Conservation (phyloP, 1,140 invertebrate species). For the Saxidomus purpurata region DNA sequence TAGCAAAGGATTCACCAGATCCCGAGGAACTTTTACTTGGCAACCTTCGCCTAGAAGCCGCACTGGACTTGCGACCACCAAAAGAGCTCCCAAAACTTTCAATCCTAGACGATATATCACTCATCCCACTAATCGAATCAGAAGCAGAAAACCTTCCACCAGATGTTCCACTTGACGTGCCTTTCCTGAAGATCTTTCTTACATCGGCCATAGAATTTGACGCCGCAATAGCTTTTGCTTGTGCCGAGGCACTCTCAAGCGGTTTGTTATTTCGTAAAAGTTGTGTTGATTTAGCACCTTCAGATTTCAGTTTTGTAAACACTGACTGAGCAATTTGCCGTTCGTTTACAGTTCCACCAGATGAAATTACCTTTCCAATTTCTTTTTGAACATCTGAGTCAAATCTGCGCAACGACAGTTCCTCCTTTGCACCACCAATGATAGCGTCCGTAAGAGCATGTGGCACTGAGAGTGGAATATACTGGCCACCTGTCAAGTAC, state of each 20-base stretch:
- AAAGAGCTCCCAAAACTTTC: too few species aligned
- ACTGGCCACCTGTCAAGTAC: conserved; percentile 15
- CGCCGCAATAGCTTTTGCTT: background rate
- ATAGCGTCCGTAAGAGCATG: conserved; percentile 24
- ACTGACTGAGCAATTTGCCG: conserved; percentile 12
- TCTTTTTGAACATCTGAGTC: background rate
- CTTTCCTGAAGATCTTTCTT: background rate
- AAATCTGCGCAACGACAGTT: conserved; percentile 7
- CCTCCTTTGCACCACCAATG: conserved; percentile 8
- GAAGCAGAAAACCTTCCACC: background rate
- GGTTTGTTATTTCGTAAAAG: conserved; percentile 12
- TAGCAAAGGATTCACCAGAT: too few species aligned
- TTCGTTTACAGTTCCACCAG: background rate
- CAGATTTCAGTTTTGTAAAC: conserved; percentile 25
- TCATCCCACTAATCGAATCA: too few species aligned
- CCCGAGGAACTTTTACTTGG: too few species aligned
- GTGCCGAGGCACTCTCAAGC: background rate
- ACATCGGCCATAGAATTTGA: background rate
- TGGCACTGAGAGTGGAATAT: conserved; percentile 10
- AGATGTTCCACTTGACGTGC: background rate
- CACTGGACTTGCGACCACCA: too few species aligned
- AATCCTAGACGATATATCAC: too few species aligned
- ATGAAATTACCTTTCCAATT: background rate
- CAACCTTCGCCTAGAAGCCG: too few species aligned
- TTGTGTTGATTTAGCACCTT: conserved; percentile 24